These are phyloP conservation scores for Aspidiotus destructor DNA, from an alignment of 2,888 invertebrate genomes.

Conservation along the genomic window DNA sequence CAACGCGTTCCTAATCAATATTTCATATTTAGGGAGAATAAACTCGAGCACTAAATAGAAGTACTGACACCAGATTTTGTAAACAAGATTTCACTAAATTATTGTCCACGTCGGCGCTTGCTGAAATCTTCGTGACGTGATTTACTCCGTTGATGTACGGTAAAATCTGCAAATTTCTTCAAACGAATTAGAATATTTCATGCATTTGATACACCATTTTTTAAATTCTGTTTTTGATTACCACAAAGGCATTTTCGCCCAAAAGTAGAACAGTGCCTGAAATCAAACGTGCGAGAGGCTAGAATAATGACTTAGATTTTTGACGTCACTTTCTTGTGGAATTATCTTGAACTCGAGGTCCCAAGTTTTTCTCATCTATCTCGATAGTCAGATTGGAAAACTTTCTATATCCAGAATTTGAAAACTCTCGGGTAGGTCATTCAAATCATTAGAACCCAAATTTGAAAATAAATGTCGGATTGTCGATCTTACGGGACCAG, in stretches of 20 bases:
- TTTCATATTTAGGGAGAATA: background rate
- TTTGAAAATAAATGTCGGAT: background rate
- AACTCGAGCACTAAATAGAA: slow-evolving; percentile 1
- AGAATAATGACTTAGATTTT: background rate
- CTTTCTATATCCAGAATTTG: background rate
- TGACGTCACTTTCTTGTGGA: background rate
- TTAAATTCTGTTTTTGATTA: no score
- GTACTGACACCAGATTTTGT: slow-evolving; percentile 70
- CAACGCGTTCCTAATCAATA: slow-evolving; percentile 10
- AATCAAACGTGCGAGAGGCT: background rate
- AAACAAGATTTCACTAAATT: slow-evolving; percentile 89
- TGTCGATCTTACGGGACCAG: background rate
- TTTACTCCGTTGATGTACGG: slow-evolving; percentile 87
- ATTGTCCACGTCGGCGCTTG: slow-evolving; percentile 83
- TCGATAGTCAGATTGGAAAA: background rate
- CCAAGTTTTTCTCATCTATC: no score
- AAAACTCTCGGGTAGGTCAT: background rate
- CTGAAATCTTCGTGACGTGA: slow-evolving; percentile 80
- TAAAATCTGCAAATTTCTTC: slow-evolving; percentile 50
- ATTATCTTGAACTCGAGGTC: no score
- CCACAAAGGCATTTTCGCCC: no score
- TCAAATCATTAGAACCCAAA: no score
- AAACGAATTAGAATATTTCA: no score
- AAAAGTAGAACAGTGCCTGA: no score
- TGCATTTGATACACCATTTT: no score